Percentiles rank a stretch among this genome's conserved stretches.
Evolutionary conservation across 35 echinoderm and acorn worm genomes (phyloP).

Genomic region (Stichopus chloronotus): DNA sequence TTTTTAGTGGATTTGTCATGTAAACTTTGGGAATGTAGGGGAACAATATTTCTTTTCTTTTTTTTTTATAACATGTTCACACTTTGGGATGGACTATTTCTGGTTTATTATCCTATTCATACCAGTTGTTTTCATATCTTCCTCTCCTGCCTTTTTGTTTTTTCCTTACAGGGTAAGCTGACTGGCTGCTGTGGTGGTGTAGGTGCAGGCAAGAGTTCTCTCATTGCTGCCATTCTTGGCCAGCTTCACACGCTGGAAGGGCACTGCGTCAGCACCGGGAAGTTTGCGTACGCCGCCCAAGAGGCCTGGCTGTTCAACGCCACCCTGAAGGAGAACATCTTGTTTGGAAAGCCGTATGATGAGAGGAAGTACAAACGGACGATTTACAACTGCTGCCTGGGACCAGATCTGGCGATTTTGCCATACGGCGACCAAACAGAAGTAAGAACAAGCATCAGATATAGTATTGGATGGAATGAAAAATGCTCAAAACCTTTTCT

Average conservation of each 20-base stretch:
- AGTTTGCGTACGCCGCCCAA: constrained; percentile 88
- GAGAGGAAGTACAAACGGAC: constrained; percentile 80
- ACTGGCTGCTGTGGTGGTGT: constrained; percentile 91
- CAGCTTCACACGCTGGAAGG: constrained; percentile 89
- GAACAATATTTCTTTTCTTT: too few relatives aligned
- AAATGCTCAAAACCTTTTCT: too few relatives aligned
- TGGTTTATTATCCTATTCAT: too few relatives aligned
- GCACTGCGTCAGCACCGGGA: constrained; percentile 59
- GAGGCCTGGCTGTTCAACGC: constrained; percentile 97
- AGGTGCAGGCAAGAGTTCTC: constrained; percentile 86
- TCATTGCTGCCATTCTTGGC: constrained; percentile 78
- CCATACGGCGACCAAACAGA: constrained; percentile 94
- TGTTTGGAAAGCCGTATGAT: constrained; percentile 86
- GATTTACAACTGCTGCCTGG: constrained; percentile 74
- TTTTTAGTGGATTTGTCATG: too few relatives aligned
- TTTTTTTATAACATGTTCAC: too few relatives aligned
- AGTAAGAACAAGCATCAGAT: constrained; percentile 41
- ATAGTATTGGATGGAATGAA: not conserved
- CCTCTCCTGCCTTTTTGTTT: not conserved
- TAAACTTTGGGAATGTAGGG: too few relatives aligned
- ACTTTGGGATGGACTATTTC: too few relatives aligned
- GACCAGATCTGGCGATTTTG: constrained; percentile 84
- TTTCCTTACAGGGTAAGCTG: constrained; percentile 70
- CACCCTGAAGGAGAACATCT: constrained; percentile 89
- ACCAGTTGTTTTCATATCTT: too few relatives aligned